Evolutionary conservation across 2,113 vertebrate genomes (phyloP).

Genomic region (Capreolus pygargus): DNA sequence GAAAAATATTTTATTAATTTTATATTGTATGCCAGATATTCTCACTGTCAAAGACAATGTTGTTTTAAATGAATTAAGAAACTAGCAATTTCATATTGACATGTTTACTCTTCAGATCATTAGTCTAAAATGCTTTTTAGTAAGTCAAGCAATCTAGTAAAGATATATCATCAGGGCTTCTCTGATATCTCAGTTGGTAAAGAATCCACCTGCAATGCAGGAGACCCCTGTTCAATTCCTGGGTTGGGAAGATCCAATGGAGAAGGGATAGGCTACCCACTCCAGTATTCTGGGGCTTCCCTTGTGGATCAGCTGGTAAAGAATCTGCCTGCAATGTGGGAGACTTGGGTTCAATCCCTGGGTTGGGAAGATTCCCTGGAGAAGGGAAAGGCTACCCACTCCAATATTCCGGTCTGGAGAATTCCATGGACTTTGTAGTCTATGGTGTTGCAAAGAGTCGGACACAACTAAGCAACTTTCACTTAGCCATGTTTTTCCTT

Average conservation of each 20-base stretch:
- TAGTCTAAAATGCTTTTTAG: slow-evolving; percentile 29
- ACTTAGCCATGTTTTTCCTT: not conserved
- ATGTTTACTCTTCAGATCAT: slow-evolving; percentile 37
- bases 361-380: not conserved
- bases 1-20: not conserved
- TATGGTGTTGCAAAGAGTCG: fast-evolving
- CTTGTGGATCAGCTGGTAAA: not conserved
- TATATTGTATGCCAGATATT: not conserved
- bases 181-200: not conserved
- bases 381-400: not conserved
- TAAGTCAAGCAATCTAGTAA: not conserved
- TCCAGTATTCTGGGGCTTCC: not conserved
- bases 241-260: not conserved
- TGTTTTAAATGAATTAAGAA: slow-evolving; percentile 7
- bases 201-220: not conserved
- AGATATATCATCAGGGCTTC: not conserved
- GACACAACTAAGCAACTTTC: not conserved
- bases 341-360: not conserved
- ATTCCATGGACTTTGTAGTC: not conserved
- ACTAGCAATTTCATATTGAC: not conserved
- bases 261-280: not conserved
- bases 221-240: not conserved
- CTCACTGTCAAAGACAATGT: not conserved
- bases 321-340: not conserved
- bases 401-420: not conserved